Percentiles rank a stretch among this genome's conserved stretches.
Evolutionary conservation across 2,888 invertebrate genomes (phyloP).

Genomic region (Netelia virgata): DNA sequence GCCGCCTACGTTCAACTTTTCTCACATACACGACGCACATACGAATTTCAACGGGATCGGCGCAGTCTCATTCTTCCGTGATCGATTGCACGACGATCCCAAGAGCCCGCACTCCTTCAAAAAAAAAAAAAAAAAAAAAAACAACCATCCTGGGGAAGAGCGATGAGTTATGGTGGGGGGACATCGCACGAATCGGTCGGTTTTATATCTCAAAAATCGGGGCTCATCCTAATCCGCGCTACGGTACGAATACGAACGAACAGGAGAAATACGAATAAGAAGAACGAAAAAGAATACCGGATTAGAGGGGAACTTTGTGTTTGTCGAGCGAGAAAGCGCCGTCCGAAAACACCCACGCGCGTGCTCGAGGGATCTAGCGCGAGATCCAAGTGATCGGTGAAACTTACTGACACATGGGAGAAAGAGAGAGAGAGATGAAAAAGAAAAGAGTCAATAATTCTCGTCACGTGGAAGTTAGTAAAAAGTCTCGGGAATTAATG

Average conservation of each 20-base stretch:
- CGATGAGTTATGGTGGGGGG: not conserved
- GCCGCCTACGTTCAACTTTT: conserved; percentile 75
- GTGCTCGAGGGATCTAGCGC: conserved; percentile 33
- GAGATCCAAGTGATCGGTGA: conserved; percentile 30
- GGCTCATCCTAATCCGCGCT: conserved; percentile 45
- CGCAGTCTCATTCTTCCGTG: conserved; percentile 83
- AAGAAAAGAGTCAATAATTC: conserved; percentile 30
- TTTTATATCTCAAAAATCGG: conserved; percentile 24
- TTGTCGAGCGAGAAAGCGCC: conserved; percentile 47
- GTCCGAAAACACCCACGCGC: conserved; percentile 49
- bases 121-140: not conserved
- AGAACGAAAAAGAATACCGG: conserved; percentile 29
- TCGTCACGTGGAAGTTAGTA: not conserved
- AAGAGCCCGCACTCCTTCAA: not conserved
- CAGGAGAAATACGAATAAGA: conserved; percentile 17
- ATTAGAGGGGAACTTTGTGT: conserved; percentile 46
- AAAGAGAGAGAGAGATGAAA: conserved; percentile 23
- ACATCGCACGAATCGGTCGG: not conserved
- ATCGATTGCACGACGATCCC: conserved; percentile 73
- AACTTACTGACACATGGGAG: conserved; percentile 39
- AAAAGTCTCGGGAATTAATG: conserved; percentile 43
- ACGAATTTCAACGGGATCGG: conserved; percentile 78
- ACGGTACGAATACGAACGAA: not conserved
- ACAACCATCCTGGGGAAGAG: not conserved
- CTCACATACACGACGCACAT: conserved; percentile 42